Conservation (phyloP, 2,888 invertebrate species). For the Bombylius discolor region DNA sequence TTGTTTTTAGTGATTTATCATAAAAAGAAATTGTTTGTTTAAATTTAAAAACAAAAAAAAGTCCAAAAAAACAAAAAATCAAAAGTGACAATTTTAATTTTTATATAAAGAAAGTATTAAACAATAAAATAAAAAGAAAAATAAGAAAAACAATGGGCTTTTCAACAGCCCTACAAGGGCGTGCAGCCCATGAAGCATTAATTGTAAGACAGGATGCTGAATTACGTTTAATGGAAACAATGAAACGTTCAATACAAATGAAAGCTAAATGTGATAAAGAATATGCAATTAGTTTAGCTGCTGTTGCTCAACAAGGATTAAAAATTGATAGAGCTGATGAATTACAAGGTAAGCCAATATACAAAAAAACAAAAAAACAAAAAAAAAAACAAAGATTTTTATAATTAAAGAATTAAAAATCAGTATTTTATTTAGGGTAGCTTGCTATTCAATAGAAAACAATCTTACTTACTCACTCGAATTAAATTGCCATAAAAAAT, state of each 20-base stretch:
- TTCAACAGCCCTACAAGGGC: constrained; percentile 73
- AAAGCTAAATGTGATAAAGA: constrained; percentile 88
- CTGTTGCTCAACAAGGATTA: constrained; percentile 69
- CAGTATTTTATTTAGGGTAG: no score
- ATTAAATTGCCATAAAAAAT: no score
- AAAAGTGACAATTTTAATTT: no score
- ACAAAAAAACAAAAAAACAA: background rate
- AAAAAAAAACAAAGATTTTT: background rate
- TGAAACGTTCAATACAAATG: constrained; percentile 72
- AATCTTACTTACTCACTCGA: no score
- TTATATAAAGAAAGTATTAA: no score
- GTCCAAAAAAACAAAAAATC: no score
- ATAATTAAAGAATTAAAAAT: background rate
- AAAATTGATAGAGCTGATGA: constrained; percentile 55
- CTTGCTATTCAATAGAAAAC: no score
- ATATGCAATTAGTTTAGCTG: constrained; percentile 70
- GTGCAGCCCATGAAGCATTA: constrained; percentile 82
- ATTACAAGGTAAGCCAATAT: constrained; percentile 31
- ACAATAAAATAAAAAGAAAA: no score
- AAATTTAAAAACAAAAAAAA: no score
- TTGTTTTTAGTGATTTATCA: no score
- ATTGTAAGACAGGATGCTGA: constrained; percentile 85
- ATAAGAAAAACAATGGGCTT: constrained; percentile 53
- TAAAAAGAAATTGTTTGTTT: no score
- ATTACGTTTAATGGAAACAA: constrained; percentile 78